Conservation (phyloP, 2,113 vertebrate species). For the Varanus komodoensis region DNA sequence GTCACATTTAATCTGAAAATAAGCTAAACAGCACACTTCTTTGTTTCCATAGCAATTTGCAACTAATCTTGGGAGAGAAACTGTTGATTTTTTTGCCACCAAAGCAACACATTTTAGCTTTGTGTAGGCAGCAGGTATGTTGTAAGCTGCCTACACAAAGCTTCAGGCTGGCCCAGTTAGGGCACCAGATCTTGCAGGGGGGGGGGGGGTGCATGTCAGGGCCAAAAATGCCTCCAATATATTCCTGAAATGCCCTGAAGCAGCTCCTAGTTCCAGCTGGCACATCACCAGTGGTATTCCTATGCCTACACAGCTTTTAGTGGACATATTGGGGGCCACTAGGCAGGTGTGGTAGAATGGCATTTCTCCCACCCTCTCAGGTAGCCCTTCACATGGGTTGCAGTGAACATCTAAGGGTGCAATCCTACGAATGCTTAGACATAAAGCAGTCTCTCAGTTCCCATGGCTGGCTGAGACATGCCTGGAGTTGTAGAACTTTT, state of each 20-base stretch:
- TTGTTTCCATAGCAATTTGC: no score
- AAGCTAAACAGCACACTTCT: no score
- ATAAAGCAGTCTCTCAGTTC: no score
- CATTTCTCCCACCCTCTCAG: not conserved
- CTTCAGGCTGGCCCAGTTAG: not conserved
- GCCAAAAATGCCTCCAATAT: not conserved
- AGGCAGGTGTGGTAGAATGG: not conserved
- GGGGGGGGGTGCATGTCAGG: not conserved
- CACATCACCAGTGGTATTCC: not conserved
- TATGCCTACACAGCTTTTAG: not conserved
- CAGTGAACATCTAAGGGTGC: not conserved
- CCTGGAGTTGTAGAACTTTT: no score
- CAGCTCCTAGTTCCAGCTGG: not conserved
- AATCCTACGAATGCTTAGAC: no score
- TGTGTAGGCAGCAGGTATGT: no score
- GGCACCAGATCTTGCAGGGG: not conserved
- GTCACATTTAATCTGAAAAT: no score
- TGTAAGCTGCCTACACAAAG: no score
- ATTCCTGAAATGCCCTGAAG: not conserved
- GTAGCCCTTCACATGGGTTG: not conserved
- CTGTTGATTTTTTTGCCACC: no score
- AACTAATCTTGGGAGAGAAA: no score
- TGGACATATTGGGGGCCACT: not conserved
- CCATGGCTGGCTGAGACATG: no score
- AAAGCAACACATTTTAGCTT: no score